phyloP scores from a whole-genome alignment of 2,797 vertebrate species.

The Girardinus metallicus region DNA sequence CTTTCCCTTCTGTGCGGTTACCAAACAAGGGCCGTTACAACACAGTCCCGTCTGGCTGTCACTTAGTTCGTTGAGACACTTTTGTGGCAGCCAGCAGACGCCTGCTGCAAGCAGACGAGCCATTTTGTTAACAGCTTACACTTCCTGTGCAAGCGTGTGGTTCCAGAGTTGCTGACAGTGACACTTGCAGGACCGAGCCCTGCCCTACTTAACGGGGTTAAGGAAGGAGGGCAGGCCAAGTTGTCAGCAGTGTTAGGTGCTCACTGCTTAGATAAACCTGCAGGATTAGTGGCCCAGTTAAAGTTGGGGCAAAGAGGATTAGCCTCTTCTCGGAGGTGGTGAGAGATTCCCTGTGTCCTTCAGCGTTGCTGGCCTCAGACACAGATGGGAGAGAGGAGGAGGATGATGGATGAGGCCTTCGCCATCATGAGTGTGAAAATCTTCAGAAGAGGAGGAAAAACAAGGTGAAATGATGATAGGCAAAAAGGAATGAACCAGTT shows the following conservation, averaged over 20 bases:
- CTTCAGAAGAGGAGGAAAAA: slow-evolving; percentile 35
- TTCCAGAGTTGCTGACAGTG: slow-evolving; percentile 82
- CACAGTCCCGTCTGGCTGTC: slow-evolving; percentile 52
- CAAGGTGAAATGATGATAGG: slow-evolving; percentile 51
- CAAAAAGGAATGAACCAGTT: slow-evolving; percentile 49
- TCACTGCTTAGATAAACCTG: slow-evolving; percentile 85
- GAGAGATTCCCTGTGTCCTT: slow-evolving; percentile 85
- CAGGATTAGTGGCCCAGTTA: slow-evolving; percentile 88
- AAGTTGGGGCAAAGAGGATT: slow-evolving; percentile 89
- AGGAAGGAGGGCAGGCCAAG: slow-evolving; percentile 76
- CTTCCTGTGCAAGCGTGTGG: slow-evolving; percentile 76
- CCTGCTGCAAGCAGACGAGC: slow-evolving; percentile 59
- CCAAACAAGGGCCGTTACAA: slow-evolving; percentile 51
- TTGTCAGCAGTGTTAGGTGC: slow-evolving; percentile 83
- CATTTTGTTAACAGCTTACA: slow-evolving; percentile 74
- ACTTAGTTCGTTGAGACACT: slow-evolving; percentile 62
- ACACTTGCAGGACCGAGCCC: slow-evolving; percentile 78
- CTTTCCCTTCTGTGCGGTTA: slow-evolving; percentile 48
- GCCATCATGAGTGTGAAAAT: slow-evolving; percentile 48
- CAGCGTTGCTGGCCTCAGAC: slow-evolving; percentile 70
- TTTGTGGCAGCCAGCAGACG: slow-evolving; percentile 53
- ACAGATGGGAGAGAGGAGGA: slow-evolving; percentile 28
- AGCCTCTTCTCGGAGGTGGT: slow-evolving; percentile 84
- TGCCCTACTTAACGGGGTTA: slow-evolving; percentile 83
- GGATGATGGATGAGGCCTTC: slow-evolving; percentile 33